Conservation (phyloP, 2,113 vertebrate genomes). For the Hemibagrus wyckioides region DNA sequence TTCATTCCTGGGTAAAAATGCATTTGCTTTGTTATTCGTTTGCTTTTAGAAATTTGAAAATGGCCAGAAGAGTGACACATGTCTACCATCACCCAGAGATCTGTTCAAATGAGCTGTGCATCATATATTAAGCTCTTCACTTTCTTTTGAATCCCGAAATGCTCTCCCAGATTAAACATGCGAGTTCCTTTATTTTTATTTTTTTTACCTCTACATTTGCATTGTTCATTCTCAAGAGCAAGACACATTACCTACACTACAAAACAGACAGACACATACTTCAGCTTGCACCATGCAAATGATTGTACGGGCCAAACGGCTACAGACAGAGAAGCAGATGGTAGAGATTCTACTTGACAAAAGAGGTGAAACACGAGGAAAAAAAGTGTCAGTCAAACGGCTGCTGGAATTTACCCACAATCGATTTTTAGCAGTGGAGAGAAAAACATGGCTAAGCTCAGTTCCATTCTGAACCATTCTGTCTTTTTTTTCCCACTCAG, state of each 20-base stretch:
- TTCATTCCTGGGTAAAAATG: conserved; percentile 23
- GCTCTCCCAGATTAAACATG: neutral
- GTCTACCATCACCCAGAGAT: neutral
- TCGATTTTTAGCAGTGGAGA: conserved; percentile 37
- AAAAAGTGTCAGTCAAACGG: conserved; percentile 28
- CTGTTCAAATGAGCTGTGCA: neutral
- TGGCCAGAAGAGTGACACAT: neutral
- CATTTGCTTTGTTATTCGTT: conserved; percentile 8
- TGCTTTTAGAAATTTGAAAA: conserved; percentile 29
- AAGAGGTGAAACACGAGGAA: conserved; percentile 33
- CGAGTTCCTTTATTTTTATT: neutral
- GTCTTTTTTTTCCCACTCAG: neutral
- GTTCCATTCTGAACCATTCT: conserved; percentile 10
- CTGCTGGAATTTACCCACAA: conserved; percentile 45
- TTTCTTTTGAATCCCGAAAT: neutral
- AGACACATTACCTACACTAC: neutral
- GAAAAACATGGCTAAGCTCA: conserved; percentile 18
- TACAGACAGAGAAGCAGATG: conserved; percentile 31
- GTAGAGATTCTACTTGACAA: conserved; percentile 46
- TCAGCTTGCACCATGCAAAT: conserved; percentile 38
- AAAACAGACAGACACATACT: conserved; percentile 5
- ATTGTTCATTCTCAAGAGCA: conserved; percentile 11
- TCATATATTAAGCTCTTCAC: too few species aligned
- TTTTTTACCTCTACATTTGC: neutral
- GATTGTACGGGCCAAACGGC: neutral